Conservation (phyloP, 2,888 invertebrate genomes). For the Scaptodrosophila latifasciaeformis region DNA sequence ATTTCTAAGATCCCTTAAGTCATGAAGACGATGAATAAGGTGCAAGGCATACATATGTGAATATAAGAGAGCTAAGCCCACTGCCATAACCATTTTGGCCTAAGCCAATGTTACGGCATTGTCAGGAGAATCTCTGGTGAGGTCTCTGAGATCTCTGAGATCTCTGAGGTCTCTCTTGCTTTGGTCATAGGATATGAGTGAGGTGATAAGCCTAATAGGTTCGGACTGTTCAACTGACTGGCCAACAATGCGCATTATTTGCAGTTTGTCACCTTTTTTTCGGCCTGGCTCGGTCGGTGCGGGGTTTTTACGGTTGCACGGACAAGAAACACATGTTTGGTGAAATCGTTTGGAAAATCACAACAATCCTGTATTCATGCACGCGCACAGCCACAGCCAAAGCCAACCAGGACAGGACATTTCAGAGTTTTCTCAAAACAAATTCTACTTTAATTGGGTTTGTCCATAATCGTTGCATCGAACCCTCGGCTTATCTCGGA, state of each 20-base stretch:
- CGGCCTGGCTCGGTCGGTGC: conserved; percentile 20
- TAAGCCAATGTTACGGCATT: conserved; percentile 67
- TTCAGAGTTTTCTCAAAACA: too few species aligned
- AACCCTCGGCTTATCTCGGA: conserved; percentile 71
- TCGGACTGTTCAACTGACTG: too few species aligned
- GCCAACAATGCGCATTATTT: conserved; percentile 67
- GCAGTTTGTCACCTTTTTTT: conserved; percentile 68
- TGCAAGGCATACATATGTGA: too few species aligned
- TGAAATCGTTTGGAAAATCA: conserved; percentile 64
- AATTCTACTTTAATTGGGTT: conserved; percentile 71
- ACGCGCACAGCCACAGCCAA: background rate
- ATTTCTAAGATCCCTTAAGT: conserved; percentile 27
- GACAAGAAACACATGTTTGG: conserved; percentile 64
- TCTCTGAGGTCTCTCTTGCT: too few species aligned
- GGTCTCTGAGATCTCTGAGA: too few species aligned
- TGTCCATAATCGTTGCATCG: conserved; percentile 70
- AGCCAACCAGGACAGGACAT: conserved; percentile 5
- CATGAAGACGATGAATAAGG: too few species aligned
- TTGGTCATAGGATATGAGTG: conserved; percentile 16
- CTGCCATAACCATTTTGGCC: too few species aligned
- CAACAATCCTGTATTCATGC: too few species aligned
- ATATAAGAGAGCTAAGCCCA: too few species aligned
- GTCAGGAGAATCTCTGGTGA: conserved; percentile 24
- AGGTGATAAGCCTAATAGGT: conserved; percentile 41
- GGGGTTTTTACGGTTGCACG: conserved; percentile 54